Evolutionary conservation across 2,797 vertebrate genomes (phyloP).

Genomic region (Sitta carolinensis): DNA sequence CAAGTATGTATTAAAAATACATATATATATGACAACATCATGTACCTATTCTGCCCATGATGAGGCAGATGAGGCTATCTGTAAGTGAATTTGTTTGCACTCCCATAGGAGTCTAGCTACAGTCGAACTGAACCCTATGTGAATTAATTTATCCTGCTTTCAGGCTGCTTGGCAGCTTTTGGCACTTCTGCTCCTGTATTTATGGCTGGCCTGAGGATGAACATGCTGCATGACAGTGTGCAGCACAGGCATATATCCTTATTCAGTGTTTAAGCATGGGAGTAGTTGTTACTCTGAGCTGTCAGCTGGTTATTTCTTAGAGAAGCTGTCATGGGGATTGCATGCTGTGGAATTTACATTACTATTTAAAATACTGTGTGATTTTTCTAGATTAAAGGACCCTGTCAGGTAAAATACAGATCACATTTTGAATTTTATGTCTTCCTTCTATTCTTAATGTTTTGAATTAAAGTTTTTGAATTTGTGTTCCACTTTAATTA

Average conservation of each 20-base stretch:
- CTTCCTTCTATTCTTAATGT: background rate
- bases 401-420: background rate
- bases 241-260: background rate
- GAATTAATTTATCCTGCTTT: slow-evolving; percentile 23
- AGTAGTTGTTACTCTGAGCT: background rate
- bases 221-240: background rate
- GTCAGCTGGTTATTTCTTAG: background rate
- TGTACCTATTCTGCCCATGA: background rate
- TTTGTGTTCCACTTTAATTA: background rate
- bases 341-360: background rate
- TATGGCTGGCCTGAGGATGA: slow-evolving; percentile 48
- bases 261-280: background rate
- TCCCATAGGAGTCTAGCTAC: background rate
- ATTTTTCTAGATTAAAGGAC: background rate
- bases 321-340: background rate
- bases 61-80: background rate
- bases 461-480: background rate
- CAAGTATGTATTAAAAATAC: background rate
- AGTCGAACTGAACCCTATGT: background rate
- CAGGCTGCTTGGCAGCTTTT: slow-evolving; percentile 8
- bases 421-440: background rate
- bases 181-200: background rate
- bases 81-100: background rate
- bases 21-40: background rate
- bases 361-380: background rate